These are phyloP conservation scores for Eptesicus fuscus DNA, from an alignment of 2,113 vertebrate genomes.

Conservation along the genomic window DNA sequence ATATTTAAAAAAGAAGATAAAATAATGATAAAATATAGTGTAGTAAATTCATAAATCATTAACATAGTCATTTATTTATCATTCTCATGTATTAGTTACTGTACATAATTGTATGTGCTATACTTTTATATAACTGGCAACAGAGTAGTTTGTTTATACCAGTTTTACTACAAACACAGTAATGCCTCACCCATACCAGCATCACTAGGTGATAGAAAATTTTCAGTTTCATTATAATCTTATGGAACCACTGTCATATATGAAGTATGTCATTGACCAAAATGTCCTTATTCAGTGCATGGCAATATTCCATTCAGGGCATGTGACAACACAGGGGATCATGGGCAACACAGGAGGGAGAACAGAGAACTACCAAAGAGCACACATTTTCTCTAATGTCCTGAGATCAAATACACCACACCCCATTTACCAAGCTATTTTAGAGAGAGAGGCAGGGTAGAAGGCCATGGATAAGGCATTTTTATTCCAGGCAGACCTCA, in stretches of 20 bases:
- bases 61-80: not conserved
- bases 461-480: not conserved
- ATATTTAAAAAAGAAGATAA: not conserved
- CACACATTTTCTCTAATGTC: not conserved
- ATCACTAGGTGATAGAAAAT: not conserved
- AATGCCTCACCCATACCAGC: not conserved
- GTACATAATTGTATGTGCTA: no score
- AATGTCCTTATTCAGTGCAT: not conserved
- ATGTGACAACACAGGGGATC: not conserved
- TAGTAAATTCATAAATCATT: not conserved
- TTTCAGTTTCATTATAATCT: not conserved
- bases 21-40: not conserved
- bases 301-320: not conserved
- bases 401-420: not conserved
- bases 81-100: not conserved
- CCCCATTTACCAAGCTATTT: fast-evolving
- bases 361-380: not conserved
- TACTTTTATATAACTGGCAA: not conserved
- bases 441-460: not conserved
- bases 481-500: not conserved
- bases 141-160: no score
- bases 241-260: not conserved
- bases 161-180: not conserved
- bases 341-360: not conserved
- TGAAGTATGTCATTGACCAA: not conserved